Evolutionary conservation across 2,888 invertebrate genomes (phyloP), one percentile per base, ranked within the genome.

Genomic region (Gnatocerus cornutus): DNA sequence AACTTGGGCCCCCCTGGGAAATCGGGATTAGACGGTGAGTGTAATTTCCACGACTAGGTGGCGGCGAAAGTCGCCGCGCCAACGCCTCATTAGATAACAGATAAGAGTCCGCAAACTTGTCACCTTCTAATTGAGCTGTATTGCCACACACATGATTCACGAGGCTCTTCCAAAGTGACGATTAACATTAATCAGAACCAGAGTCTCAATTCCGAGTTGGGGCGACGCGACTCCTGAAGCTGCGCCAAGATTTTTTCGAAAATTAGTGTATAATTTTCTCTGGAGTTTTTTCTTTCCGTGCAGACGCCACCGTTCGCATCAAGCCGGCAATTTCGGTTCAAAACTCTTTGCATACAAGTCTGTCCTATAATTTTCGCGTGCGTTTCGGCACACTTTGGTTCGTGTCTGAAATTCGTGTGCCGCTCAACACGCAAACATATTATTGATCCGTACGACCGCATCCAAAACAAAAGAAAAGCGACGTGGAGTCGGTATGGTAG

Each of bases 381-480:
- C 30, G 46, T 62, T 33, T 62, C 50, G 59, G 46, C 62, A 62
- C 50, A 50, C 62, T 62, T 62, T 50, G 62, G 41, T 56, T 56
- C 56, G 56, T 41, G 56, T 56, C 56, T 41, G 43, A 56, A 41
- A 39, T 59, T 59, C 45, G 59, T 45, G 21, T 33, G 27, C 58
- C 45, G 21, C 13, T 16, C 16, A 10, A 46, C 62, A 62, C 62
- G 62, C 50, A 50, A 62, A 43, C 62, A 14, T 43, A 46, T 21
- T 21, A 21, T 45, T 43, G 59, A 59, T 59, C 59, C 6, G 10
- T 39, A 8, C 30, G 13, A 46, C 9, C 9, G 13, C 21, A n/a
- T n/a, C 3, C 46, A 16, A 7, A 13, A 7, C 3, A 43, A 55
- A 55, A 55, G 33, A 33, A 33, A n/a, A n/a, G 4, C 21, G 21